phyloP scores from a whole-genome alignment of 1,140 invertebrate species.

The Lineus longissimus region DNA sequence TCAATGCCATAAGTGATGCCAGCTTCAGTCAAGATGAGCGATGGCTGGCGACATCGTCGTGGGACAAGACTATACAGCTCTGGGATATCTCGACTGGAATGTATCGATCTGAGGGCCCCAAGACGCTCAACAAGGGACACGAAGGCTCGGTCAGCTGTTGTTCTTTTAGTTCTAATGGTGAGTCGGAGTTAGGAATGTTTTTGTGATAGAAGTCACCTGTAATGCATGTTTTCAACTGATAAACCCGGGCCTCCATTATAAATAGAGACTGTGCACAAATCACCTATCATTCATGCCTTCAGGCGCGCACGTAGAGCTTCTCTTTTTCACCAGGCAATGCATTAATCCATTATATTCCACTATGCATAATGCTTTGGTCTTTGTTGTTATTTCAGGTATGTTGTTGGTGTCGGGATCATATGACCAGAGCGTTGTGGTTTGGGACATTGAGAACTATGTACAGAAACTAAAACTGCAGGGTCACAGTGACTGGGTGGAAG shows the following conservation, averaged over 20 bases:
- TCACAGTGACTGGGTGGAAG: conserved; percentile 49
- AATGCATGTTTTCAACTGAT: too few relatives aligned
- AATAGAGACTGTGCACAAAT: too few relatives aligned
- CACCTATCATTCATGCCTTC: too few relatives aligned
- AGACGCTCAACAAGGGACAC: conserved; percentile 37
- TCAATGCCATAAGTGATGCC: conserved; percentile 43
- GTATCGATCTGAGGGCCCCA: conserved; percentile 47
- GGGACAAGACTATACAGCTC: conserved; percentile 49
- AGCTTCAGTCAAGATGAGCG: conserved; percentile 43
- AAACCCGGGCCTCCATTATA: too few relatives aligned
- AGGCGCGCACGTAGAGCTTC: too few relatives aligned
- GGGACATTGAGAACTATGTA: conserved; percentile 47
- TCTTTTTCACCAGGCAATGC: too few relatives aligned
- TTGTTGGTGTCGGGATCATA: conserved; percentile 46
- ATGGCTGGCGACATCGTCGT: conserved; percentile 49
- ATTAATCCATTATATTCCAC: too few relatives aligned
- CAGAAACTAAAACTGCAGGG: conserved; percentile 52
- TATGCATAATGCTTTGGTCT: neutral
- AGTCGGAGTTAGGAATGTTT: neutral
- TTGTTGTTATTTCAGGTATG: conserved; percentile 25
- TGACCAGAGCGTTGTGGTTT: conserved; percentile 47
- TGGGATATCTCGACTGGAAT: conserved; percentile 53
- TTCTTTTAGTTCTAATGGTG: conserved; percentile 46
- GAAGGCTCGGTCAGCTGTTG: conserved; percentile 50
- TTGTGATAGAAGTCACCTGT: neutral